phyloP scores from a whole-genome alignment of 2,113 vertebrate genomes.

The Xerus inauris region DNA sequence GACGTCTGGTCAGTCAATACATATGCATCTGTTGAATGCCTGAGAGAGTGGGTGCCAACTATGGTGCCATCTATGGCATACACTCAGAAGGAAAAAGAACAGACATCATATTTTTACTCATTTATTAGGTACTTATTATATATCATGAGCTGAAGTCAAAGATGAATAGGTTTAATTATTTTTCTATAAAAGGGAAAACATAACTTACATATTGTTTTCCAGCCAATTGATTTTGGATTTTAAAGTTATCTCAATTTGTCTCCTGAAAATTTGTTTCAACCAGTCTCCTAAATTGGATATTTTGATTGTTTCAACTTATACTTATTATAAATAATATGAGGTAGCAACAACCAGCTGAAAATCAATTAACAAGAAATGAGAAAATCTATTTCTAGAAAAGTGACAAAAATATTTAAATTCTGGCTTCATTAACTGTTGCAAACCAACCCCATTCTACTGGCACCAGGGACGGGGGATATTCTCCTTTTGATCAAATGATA shows the following conservation, averaged over 20 bases:
- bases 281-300: neutral
- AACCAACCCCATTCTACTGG: neutral
- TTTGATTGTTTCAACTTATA: constrained; percentile 38
- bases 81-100: neutral
- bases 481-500: constrained; percentile 9
- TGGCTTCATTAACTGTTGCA: neutral
- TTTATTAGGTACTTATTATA: constrained; percentile 1
- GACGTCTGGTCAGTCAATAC: neutral
- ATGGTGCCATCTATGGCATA: neutral
- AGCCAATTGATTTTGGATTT: constrained; percentile 16
- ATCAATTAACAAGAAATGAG: neutral
- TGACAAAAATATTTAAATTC: neutral
- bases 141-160: neutral
- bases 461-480: neutral
- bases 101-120: neutral
- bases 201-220: neutral
- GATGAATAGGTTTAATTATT: constrained; percentile 18
- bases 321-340: neutral
- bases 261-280: constrained; percentile 33
- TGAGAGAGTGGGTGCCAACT: neutral
- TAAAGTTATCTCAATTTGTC: neutral
- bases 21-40: neutral
- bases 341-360: neutral
- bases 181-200: constrained; percentile 41
- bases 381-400: neutral